Percentiles rank a stretch among this genome's conserved stretches.
phyloP scores from a whole-genome alignment of 1,140 invertebrate species.

The Cherax quadricarinatus region DNA sequence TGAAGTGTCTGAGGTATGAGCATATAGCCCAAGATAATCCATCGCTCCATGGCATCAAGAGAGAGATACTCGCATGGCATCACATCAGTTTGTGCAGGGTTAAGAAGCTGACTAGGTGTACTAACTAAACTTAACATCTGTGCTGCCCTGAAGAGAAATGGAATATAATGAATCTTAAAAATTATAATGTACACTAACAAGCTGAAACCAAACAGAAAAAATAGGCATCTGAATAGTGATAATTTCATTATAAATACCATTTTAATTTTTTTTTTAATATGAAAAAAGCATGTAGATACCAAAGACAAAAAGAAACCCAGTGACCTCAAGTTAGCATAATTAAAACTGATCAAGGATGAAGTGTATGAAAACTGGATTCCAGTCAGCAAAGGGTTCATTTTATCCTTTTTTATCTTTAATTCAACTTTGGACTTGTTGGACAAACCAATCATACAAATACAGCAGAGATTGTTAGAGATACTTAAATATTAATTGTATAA shows the following conservation, averaged over 20 bases:
- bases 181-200: neutral
- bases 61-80: conserved; percentile 98
- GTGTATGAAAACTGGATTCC: no score
- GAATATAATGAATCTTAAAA: neutral
- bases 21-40: conserved; percentile 90
- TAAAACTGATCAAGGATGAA: no score
- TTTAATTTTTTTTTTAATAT: no score
- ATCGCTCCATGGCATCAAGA: conserved; percentile 95
- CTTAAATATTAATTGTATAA: neutral
- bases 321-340: no score
- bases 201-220: neutral
- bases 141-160: conserved; percentile 80
- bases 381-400: no score
- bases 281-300: no score
- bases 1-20: conserved; percentile 91
- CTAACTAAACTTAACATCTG: conserved; percentile 96
- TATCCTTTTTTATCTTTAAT: no score
- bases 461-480: no score
- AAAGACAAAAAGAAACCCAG: no score
- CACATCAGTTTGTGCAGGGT: conserved; percentile 95
- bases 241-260: no score
- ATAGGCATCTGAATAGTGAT: neutral
- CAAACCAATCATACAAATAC: no score
- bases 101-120: conserved; percentile 93
- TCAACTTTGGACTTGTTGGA: no score